Percentiles rank a stretch among this genome's conserved stretches.
Evolutionary conservation across 1,140 invertebrate species (phyloP).

Genomic region (Ooceraea biroi): DNA sequence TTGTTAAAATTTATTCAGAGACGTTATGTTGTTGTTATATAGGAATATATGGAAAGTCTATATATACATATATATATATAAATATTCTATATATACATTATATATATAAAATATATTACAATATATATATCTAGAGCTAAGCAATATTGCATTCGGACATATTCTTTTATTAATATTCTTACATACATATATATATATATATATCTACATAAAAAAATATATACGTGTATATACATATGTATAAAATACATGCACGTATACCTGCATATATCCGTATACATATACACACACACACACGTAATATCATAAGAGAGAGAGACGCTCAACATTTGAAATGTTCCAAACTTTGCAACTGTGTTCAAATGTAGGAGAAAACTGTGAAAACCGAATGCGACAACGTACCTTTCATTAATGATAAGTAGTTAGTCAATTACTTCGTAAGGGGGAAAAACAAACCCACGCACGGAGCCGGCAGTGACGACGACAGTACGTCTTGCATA

Average conservation of each 20-base stretch:
- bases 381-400: conserved; percentile 59
- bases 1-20: conserved; percentile 71
- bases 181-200: conserved; percentile 20
- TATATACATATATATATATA: conserved; percentile 68
- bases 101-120: conserved; percentile 57
- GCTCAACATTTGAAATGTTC: conserved; percentile 77
- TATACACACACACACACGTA: not conserved
- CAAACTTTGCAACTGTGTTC: conserved; percentile 75
- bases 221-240: conserved; percentile 26
- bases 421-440: conserved; percentile 67
- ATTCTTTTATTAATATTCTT: conserved; percentile 75
- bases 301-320: conserved; percentile 35
- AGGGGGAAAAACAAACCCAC: conserved; percentile 41
- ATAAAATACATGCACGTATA: conserved; percentile 15
- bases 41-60: conserved; percentile 69
- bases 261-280: not conserved
- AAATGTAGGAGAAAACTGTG: conserved; percentile 53
- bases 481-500: not conserved
- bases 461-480: conserved; percentile 17
- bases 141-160: conserved; percentile 77
- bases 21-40: conserved; percentile 74
- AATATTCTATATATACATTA: conserved; percentile 59
- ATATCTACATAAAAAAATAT: not conserved
- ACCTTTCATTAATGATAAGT: conserved; percentile 60
- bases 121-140: conserved; percentile 68